Conservation (phyloP, 2,113 vertebrate genomes). For the Cynopterus brachyotis region DNA sequence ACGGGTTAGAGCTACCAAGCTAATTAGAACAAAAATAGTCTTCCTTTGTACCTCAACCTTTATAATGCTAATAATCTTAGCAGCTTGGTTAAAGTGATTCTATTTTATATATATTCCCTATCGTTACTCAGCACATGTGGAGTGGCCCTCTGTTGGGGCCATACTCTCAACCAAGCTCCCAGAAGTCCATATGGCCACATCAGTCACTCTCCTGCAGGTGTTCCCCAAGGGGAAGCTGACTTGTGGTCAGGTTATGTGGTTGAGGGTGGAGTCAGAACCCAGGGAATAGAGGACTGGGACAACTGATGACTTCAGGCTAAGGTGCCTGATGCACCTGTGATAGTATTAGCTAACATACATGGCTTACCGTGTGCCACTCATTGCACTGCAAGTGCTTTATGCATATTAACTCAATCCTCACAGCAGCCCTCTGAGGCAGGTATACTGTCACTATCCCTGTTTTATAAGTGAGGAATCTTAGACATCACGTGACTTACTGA, state of each 20-base stretch:
- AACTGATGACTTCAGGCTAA: not conserved
- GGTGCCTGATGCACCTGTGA: rapidly evolving
- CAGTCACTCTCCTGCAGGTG: not conserved
- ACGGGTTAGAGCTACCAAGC: not conserved
- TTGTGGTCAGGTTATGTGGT: not conserved
- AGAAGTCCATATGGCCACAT: not conserved
- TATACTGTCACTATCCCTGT: not conserved
- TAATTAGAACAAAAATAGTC: not conserved
- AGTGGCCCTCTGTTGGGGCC: too few relatives aligned
- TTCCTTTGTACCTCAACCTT: too few relatives aligned
- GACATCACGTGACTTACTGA: not conserved
- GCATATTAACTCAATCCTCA: not conserved
- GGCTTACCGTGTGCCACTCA: rapidly evolving
- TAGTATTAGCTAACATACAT: not conserved
- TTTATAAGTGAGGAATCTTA: not conserved
- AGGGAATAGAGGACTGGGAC: not conserved
- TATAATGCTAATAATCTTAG: too few relatives aligned
- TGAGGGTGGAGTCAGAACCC: not conserved
- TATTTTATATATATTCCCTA: not conserved
- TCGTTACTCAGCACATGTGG: not conserved
- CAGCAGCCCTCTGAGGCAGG: not conserved
- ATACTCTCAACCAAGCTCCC: not conserved
- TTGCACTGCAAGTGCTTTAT: too few relatives aligned
- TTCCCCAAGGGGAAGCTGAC: not conserved
- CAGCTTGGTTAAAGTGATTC: not conserved